Percentiles rank a stretch among this genome's conserved stretches.
These are phyloP conservation scores for Actinemys pallida DNA, from an alignment of 2,113 vertebrate genomes.

Conservation along the genomic window DNA sequence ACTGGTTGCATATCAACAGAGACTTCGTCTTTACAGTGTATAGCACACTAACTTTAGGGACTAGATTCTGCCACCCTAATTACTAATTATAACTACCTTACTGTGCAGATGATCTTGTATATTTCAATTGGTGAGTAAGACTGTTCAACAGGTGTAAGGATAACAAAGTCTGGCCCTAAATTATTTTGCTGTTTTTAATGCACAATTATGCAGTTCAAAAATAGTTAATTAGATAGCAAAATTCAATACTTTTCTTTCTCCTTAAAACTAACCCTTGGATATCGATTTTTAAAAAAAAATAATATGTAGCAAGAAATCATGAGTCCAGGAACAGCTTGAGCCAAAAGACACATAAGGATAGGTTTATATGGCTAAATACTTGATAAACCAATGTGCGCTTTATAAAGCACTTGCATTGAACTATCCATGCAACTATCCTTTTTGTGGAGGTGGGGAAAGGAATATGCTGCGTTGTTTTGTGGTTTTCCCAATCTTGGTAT, in stretches of 20 bases:
- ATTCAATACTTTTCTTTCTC: conserved; percentile 20
- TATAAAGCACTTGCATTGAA: conserved; percentile 45
- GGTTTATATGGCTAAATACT: conserved; percentile 48
- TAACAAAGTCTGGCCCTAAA: conserved; percentile 23
- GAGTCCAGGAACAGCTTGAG: conserved; percentile 30
- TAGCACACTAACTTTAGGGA: not conserved
- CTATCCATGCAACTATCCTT: not conserved
- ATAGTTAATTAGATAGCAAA: conserved; percentile 45
- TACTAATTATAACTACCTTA: not conserved
- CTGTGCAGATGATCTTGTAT: not conserved
- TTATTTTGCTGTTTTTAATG: not conserved
- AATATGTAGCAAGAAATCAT: conserved; percentile 4
- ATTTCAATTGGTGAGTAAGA: not conserved
- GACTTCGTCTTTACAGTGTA: not conserved
- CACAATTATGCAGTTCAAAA: not conserved
- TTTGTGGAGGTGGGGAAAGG: conserved; percentile 4
- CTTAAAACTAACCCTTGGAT: conserved; percentile 32
- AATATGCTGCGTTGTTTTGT: not conserved
- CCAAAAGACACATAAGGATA: conserved; percentile 63
- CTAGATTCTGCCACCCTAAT: not conserved
- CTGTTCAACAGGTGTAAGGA: not conserved
- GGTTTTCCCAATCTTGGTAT: conserved; percentile 49
- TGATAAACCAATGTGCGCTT: conserved; percentile 44
- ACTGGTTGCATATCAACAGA: not conserved
- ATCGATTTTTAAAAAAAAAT: not conserved